A percentile compares a stretch with the other conserved stretches of the same genome.
These are phyloP conservation scores for Enteromius mattozi DNA, from an alignment of 2,797 vertebrate genomes.

Conservation along the genomic window DNA sequence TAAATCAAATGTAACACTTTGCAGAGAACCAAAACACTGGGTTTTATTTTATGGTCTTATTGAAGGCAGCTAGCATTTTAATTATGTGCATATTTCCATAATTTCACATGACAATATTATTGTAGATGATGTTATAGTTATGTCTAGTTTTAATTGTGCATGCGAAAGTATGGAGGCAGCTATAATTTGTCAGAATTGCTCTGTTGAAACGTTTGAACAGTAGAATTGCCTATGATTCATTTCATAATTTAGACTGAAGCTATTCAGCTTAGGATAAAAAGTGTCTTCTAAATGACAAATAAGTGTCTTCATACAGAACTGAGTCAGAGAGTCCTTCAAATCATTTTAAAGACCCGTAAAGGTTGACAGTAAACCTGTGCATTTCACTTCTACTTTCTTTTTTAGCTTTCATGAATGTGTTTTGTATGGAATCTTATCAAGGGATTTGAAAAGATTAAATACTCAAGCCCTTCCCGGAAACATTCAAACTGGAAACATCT, in stretches of 20 bases:
- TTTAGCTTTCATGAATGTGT: not conserved
- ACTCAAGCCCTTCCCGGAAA: not conserved
- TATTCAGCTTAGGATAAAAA: conserved; percentile 16
- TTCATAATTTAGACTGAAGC: not conserved
- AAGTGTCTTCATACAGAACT: not conserved
- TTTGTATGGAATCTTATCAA: not conserved
- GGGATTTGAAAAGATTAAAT: not conserved
- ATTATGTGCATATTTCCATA: not conserved
- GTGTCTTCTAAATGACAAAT: conserved; percentile 13
- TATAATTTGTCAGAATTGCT: conserved; percentile 12
- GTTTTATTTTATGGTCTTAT: not conserved
- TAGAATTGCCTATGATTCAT: conserved; percentile 10
- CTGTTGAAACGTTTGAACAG: conserved; percentile 12
- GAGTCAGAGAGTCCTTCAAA: not conserved
- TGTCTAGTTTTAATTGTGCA: not conserved
- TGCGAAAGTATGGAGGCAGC: conserved; percentile 8
- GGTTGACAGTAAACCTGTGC: not conserved
- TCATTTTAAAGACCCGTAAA: not conserved
- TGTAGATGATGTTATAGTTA: conserved; percentile 6
- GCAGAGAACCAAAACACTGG: not conserved
- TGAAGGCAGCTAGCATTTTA: not conserved
- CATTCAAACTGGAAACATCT: not conserved
- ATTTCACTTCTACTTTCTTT: not conserved
- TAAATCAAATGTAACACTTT: conserved; percentile 1
- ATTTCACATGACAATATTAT: conserved; percentile 11